These are phyloP conservation scores for Palythoa grandis DNA, from an alignment of 92 coral and sea anemone species.

Conservation along the genomic window DNA sequence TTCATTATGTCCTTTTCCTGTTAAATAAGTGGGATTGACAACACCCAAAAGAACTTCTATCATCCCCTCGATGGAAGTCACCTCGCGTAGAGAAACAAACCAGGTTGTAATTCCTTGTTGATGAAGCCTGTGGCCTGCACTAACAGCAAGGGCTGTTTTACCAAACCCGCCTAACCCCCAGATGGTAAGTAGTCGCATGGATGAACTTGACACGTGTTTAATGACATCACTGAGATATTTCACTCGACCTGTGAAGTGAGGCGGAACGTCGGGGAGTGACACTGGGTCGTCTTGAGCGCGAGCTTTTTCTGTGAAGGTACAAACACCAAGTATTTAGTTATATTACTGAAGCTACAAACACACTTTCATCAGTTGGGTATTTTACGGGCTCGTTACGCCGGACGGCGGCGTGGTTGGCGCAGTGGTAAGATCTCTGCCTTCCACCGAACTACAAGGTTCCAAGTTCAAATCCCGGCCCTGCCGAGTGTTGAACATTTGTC, in stretches of 20 bases:
- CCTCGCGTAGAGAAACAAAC: conserved; percentile 11
- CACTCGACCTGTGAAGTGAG: conserved; percentile 26
- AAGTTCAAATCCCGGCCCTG: no score
- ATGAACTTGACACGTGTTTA: not conserved
- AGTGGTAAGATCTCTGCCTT: no score
- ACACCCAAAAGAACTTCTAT: not conserved
- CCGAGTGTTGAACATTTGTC: no score
- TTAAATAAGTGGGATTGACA: not conserved
- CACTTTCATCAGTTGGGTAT: no score
- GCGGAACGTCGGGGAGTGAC: conserved; percentile 1
- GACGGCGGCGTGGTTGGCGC: no score
- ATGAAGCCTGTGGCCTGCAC: conserved; percentile 6
- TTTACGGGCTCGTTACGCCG: no score
- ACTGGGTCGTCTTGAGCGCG: not conserved
- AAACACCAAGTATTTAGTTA: not conserved
- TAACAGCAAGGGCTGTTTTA: conserved; percentile 8
- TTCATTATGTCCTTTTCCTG: not conserved
- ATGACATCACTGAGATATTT: not conserved
- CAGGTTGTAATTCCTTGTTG: not conserved
- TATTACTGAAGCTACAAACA: not conserved
- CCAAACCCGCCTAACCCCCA: conserved; percentile 34
- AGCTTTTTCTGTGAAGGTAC: not conserved
- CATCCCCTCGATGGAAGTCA: not conserved
- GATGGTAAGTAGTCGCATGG: conserved; percentile 8
- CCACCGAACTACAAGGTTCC: no score